phyloP scores from a whole-genome alignment of 2,113 vertebrate species.

The Bufo bufo region DNA sequence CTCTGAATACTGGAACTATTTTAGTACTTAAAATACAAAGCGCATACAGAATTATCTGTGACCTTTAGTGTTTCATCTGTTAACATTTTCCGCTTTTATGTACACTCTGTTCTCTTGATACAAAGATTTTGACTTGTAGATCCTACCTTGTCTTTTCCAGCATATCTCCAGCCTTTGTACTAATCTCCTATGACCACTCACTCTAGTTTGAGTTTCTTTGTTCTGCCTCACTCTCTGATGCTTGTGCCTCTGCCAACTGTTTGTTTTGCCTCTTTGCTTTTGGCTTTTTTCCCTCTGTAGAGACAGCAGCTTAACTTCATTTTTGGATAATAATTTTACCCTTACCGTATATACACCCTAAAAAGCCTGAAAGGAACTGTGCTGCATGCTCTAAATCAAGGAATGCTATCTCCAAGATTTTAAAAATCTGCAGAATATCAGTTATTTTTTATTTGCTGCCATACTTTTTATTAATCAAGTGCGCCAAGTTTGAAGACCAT shows the following conservation, averaged over 20 bases:
- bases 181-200: conserved; percentile 56
- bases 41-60: conserved; percentile 47
- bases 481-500: neutral
- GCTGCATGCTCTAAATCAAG: neutral
- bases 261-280: conserved; percentile 36
- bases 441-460: neutral
- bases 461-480: neutral
- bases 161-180: conserved; percentile 47
- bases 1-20: conserved; percentile 6
- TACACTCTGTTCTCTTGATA: conserved; percentile 36
- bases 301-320: conserved; percentile 34
- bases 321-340: neutral
- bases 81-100: conserved; percentile 51
- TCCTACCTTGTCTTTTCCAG: conserved; percentile 48
- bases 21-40: conserved; percentile 22
- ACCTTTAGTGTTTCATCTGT: conserved; percentile 52
- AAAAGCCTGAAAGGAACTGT: conserved; percentile 9
- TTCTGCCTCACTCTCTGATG: conserved; percentile 41
- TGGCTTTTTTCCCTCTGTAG: conserved; percentile 46
- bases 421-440: neutral
- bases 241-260: conserved; percentile 29
- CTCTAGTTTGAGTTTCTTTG: conserved; percentile 39
- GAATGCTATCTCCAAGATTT: neutral
- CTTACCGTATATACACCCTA: neutral
- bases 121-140: conserved; percentile 46